Percentiles rank a stretch among this genome's conserved stretches.
Evolutionary conservation across 2,113 vertebrate species (phyloP).

Genomic region (Megatriorchis doriae): DNA sequence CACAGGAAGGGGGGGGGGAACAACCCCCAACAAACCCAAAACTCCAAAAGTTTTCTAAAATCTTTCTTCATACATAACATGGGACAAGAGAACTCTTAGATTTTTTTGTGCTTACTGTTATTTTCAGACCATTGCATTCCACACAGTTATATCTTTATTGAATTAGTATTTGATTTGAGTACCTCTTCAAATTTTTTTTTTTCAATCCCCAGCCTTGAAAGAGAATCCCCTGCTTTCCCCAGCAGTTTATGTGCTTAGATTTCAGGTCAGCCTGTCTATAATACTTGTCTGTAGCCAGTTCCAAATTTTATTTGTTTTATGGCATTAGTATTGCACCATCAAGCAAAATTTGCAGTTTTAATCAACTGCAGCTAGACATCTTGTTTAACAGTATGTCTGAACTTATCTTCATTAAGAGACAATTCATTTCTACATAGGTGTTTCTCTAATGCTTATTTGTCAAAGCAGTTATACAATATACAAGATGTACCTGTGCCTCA

Average conservation of each 20-base stretch:
- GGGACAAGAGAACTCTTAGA: background rate
- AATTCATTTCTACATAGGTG: background rate
- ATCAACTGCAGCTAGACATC: too few species aligned
- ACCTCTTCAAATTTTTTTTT: background rate
- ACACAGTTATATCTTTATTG: background rate
- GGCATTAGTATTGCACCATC: too few species aligned
- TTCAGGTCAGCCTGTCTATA: background rate
- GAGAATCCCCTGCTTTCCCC: background rate
- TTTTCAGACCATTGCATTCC: background rate
- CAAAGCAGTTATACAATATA: background rate
- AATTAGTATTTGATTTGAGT: background rate
- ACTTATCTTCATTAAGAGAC: background rate
- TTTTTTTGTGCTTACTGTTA: background rate
- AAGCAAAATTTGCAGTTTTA: background rate
- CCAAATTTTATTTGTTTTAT: background rate
- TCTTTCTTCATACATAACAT: accelerated
- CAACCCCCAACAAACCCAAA: background rate
- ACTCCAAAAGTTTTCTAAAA: background rate
- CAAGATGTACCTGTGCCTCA: background rate
- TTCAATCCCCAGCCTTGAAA: background rate
- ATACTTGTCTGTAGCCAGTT: too few species aligned
- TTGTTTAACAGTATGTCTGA: background rate
- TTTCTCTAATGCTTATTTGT: background rate
- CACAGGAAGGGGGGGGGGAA: background rate
- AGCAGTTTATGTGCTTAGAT: background rate